These are phyloP conservation scores for Gymnocypris eckloni DNA, from an alignment of 2,797 vertebrate genomes.

Conservation along the genomic window DNA sequence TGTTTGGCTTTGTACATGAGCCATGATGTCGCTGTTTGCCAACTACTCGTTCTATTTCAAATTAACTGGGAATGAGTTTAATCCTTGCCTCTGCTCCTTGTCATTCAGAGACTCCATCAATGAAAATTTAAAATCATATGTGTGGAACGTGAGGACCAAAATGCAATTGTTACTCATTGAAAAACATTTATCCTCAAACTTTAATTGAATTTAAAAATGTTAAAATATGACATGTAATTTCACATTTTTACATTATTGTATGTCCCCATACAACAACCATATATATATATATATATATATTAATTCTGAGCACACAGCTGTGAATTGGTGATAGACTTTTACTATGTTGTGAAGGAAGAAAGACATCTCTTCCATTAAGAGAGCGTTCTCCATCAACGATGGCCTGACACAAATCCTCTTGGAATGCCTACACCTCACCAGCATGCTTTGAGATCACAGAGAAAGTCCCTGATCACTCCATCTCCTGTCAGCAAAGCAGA, in stretches of 20 bases:
- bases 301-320: background rate
- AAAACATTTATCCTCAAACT: background rate
- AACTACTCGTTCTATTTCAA: conserved; percentile 65
- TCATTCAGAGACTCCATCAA: background rate
- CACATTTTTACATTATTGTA: background rate
- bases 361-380: background rate
- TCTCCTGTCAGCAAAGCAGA: conserved; percentile 24
- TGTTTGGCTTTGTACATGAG: conserved; percentile 55
- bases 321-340: background rate
- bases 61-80: conserved; percentile 33
- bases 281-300: too few species aligned
- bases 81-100: background rate
- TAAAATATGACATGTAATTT: background rate
- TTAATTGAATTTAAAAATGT: background rate
- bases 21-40: conserved; percentile 71
- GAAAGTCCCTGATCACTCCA: conserved; percentile 28
- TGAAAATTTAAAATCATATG: background rate
- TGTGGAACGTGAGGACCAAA: background rate
- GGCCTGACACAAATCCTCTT: conserved; percentile 35
- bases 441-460: background rate
- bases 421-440: conserved; percentile 32
- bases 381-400: conserved; percentile 30
- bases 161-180: background rate
- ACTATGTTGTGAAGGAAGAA: background rate
- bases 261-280: background rate